Evolutionary conservation across 2,797 vertebrate genomes (phyloP), one percentile per base, ranked within the genome.

Genomic region (Vireo griseus): DNA sequence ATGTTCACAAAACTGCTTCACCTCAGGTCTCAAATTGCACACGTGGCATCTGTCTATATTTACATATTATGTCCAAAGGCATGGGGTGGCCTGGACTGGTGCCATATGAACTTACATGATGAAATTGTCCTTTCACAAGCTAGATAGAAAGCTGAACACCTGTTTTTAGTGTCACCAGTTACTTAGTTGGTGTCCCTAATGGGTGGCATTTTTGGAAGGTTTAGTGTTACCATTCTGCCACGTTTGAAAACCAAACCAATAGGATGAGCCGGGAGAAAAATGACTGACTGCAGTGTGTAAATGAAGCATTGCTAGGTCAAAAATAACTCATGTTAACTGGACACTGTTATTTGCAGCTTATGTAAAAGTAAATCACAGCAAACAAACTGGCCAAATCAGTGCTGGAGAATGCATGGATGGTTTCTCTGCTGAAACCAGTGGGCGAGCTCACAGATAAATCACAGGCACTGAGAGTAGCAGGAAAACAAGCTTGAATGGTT

Each of bases 401-500:
- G 25, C 61, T 58, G 40, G 15, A 62, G 37, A 75, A 73, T 16
- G n/a, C 16, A 45, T 0, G 2, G 17, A 45, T 55, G 6, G 8
- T 75, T 91, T 57, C 37, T 86, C 39, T 76, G 21, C 59, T 77
- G 45, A 77, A 83, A 86, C 33, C 22, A 33, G n/a, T 50, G 54
- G 10, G 13, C 0, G 0, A 88, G 17, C 22, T 72, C 39, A 68
- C 0, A 0, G 35, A 21, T 57, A 61, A 92, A 67, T 86, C 82
- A 63, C 15, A 71, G 24, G 26, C 52, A 50, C 13, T 39, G 12
- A 0, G 1, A 31, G 9, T 8, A 54, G 33, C n/a, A 68, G 29
- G 18, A 62, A 51, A 85, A 51, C 4, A 26, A 25, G 51, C 8
- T 55, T 29, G 59, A 67, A 37, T 8, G 2, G 11, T 44, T 66